Base-by-base conservation (phyloP, 1,140 invertebrate species). In the Drosophila teissieri region DNA sequence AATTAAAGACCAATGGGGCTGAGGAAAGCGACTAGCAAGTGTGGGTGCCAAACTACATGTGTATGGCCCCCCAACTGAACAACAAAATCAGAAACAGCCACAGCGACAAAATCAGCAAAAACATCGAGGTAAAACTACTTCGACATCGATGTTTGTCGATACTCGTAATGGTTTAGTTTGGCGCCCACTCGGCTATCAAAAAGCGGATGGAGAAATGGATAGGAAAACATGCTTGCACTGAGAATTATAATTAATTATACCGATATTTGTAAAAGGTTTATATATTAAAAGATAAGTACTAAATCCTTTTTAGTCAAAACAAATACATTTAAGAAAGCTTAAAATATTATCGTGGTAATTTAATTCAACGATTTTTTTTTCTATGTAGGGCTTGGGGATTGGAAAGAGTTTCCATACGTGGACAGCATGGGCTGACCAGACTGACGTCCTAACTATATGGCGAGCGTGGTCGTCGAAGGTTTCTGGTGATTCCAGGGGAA, bases 21-120 rank as follows among this genome's bases (percentile, higher is more conserved):
- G 36, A 15, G 64, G 15, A 70, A 56, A 56, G 24, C 64, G 19
- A 3, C 8, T 36, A 31, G 48, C 45, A 52, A 80, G 76, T 89
- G 83, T 88, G 84, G 83, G 83, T 89, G 83, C 80, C 80, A 84
- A 73, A 67, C 60, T 60, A 84, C 83, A 88, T 88, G 84, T 88
- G 83, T 88, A 83, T 89, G 73, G 55, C 67, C 52, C 73, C 72
- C 76, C 79, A 39, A 39, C 37, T 10, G 8, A 39, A 39, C 37
- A 39, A 12, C 37, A 68, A 82, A 4, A 17, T 39, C 40, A 42
- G 31, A 42, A 17, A 61, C 12, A 46, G 37, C 15, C 17, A 7
- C 15, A 31, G 40, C 27, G 62, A 61, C 53, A 62, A 62, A 39
- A 58, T 60, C 73, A 77, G 46, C 49, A 65, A 62, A 31, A 64